Base-by-base conservation (phyloP, 2,797 vertebrate species). In the Oreonectes daqikongensis region DNA sequence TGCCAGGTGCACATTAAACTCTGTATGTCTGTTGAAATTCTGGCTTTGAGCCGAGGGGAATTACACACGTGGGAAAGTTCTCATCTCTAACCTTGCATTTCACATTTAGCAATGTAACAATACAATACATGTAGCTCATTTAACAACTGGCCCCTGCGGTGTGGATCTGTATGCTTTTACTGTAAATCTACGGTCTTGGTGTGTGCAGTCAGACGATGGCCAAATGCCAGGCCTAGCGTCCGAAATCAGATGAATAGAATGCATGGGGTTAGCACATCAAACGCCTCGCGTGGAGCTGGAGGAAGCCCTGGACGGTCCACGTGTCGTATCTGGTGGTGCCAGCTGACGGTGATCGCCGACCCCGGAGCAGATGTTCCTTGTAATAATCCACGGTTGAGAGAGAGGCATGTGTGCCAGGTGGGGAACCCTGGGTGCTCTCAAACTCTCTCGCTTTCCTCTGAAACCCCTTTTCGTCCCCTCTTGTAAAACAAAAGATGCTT, bases 361-460 rank as follows among this genome's bases (percentile, higher is more conserved):
- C 91, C 88, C 87, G 24, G 84, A 93, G 90, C 93, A 93, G 92
- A 94, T 94, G 93, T 93, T 92, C 86, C 88, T 89, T 91, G 91
- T 92, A 92, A 91, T 92, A 93, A 92, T 92, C 90, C 90, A 89
- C 84, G 90, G 89, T 90, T 91, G 91, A 93, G 91, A 92, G 79
- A 68, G 90, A 93, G 90, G 90, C 89, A 89, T 91, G 90, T 87
- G 65, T 84, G 84, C 89, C 92, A 93, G 92, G 92, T 93, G 92
- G 91, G 90, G 88, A 91, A 90, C 87, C 89, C 32, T 71, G 86
- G 87, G 87, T 90, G 88, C 85, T 78, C 90, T 91, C 90, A 87
- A 87, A 68, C 77, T 61, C 15, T 38, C 53, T 77, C 3, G 14
- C 40, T n/a, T 65, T 66, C 38, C 26, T 68, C 66, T 61, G 42